phyloP scores from a whole-genome alignment of 2,888 invertebrate species.

The Fabriciana adippe region DNA sequence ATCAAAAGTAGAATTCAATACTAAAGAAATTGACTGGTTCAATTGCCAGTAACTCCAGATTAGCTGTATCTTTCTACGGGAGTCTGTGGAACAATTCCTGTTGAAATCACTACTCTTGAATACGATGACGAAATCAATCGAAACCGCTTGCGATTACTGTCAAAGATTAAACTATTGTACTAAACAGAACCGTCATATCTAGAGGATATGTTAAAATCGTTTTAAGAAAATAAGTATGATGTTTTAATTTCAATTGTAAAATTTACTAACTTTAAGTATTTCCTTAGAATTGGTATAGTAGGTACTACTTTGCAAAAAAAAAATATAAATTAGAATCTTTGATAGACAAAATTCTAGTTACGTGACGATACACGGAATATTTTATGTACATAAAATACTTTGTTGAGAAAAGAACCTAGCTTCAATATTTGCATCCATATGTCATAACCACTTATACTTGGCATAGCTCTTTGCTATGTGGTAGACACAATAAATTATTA shows the following conservation, averaged over 20 bases:
- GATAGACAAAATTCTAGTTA: background rate
- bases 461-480: too few species aligned
- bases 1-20: constrained; percentile 37
- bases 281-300: too few species aligned
- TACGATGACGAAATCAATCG: constrained; percentile 62
- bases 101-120: constrained; percentile 59
- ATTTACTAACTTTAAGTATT: too few species aligned
- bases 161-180: constrained; percentile 47
- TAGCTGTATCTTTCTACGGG: constrained; percentile 46
- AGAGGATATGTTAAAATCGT: background rate
- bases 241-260: too few species aligned
- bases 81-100: constrained; percentile 54
- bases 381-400: too few species aligned
- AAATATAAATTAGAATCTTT: background rate
- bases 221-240: background rate
- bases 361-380: too few species aligned
- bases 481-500: too few species aligned
- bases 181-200: constrained; percentile 16
- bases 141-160: constrained; percentile 49
- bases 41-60: constrained; percentile 46
- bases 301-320: too few species aligned
- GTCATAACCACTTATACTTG: too few species aligned
- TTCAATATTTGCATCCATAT: too few species aligned
- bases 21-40: constrained; percentile 40
- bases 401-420: too few species aligned